Evolutionary conservation across 2,888 invertebrate genomes (phyloP).

Genomic region (Drosophila atroscutellata): DNA sequence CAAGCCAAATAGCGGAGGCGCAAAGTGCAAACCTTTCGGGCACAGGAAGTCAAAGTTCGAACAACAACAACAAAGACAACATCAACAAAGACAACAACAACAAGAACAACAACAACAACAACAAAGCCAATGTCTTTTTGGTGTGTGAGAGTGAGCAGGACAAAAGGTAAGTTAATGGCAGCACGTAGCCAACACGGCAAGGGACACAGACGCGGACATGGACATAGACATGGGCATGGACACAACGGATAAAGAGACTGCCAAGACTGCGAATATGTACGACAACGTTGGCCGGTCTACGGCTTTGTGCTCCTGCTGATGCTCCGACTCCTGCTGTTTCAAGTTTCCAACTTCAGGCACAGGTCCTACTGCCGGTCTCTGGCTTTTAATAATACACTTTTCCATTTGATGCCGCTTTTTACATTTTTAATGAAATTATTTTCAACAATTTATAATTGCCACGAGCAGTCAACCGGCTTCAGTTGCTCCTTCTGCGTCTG

Average conservation of each 20-base stretch:
- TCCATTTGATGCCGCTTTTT: slow-evolving; percentile 72
- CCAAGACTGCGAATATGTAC: slow-evolving; percentile 31
- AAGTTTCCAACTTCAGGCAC: slow-evolving; percentile 1
- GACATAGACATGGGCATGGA: not conserved
- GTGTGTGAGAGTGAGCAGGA: slow-evolving; percentile 15
- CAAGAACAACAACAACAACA: slow-evolving; percentile 14
- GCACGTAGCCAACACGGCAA: slow-evolving; percentile 50
- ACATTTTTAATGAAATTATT: slow-evolving; percentile 81
- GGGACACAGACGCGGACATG: slow-evolving; percentile 3
- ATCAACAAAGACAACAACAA: slow-evolving; percentile 20
- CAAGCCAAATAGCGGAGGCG: slow-evolving; percentile 68
- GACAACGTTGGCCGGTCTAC: slow-evolving; percentile 22
- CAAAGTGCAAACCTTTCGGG: slow-evolving; percentile 66
- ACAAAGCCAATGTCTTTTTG: slow-evolving; percentile 42
- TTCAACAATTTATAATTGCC: slow-evolving; percentile 80
- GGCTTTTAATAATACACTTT: slow-evolving; percentile 61
- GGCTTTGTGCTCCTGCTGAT: slow-evolving; percentile 1
- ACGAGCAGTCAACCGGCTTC: slow-evolving; percentile 62
- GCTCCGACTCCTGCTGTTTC: slow-evolving; percentile 4
- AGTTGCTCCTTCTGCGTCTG: not conserved
- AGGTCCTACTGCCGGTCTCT: slow-evolving; percentile 10
- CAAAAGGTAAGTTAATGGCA: slow-evolving; percentile 67
- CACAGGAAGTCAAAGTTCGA: slow-evolving; percentile 69
- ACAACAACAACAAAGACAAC: slow-evolving; percentile 29
- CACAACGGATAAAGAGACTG: slow-evolving; percentile 23